Evolutionary conservation across 2,113 vertebrate genomes (phyloP).

Genomic region (Microtus richardsoni): DNA sequence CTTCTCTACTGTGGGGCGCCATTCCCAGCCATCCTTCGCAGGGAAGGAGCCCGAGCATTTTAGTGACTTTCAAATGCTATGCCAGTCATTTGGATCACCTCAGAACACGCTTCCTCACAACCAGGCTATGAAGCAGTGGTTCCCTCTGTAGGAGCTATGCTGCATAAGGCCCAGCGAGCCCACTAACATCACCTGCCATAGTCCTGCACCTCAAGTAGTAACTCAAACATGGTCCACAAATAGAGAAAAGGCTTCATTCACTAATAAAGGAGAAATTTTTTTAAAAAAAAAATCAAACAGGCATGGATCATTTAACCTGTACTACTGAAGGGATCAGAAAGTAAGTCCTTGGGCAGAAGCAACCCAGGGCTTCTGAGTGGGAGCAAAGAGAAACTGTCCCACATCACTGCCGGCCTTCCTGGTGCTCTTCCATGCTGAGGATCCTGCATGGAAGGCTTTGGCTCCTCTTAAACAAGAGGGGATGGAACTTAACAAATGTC

Average conservation of each 20-base stretch:
- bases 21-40: not conserved
- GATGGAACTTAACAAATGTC: not conserved
- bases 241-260: not conserved
- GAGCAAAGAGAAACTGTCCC: not conserved
- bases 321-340: not conserved
- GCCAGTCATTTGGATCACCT: slow-evolving; percentile 34
- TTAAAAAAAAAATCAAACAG: not conserved
- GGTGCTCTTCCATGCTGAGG: not conserved
- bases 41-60: not conserved
- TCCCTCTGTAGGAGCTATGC: slow-evolving; percentile 59
- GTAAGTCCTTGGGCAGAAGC: not conserved
- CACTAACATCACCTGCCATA: slow-evolving; percentile 58
- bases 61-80: slow-evolving; percentile 11
- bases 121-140: slow-evolving; percentile 61
- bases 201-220: not conserved
- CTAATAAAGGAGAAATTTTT: not conserved
- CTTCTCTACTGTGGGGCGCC: not conserved
- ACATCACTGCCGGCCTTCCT: not conserved
- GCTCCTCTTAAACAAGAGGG: not conserved
- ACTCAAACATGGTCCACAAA: slow-evolving; percentile 40
- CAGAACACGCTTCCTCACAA: slow-evolving; percentile 37
- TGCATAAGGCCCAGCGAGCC: slow-evolving; percentile 69
- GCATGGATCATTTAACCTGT: not conserved
- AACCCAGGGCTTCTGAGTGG: not conserved
- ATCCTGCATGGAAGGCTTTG: not conserved